A percentile compares a stretch with the other conserved stretches of the same genome.
These are phyloP conservation scores for Nothura maculosa DNA, from an alignment of 2,797 vertebrate species.

Conservation along the genomic window DNA sequence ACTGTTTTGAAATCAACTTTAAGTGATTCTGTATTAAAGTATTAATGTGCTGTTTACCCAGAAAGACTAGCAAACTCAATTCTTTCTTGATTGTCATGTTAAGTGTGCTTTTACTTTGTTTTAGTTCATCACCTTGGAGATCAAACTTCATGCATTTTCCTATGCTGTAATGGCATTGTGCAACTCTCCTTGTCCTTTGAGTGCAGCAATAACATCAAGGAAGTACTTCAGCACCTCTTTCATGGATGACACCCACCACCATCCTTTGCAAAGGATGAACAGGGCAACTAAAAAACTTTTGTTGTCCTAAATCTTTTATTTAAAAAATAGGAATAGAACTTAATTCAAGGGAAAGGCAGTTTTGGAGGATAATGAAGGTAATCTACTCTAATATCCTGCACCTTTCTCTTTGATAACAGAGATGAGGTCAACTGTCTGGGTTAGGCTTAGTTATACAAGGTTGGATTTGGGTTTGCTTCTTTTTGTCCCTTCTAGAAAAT, in stretches of 20 bases:
- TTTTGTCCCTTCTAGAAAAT: background rate
- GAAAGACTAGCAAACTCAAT: background rate
- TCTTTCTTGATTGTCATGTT: background rate
- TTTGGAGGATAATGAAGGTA: background rate
- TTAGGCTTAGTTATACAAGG: background rate
- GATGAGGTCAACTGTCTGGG: background rate
- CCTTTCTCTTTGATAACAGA: background rate
- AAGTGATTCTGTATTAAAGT: background rate
- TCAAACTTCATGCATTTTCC: background rate
- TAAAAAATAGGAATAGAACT: background rate
- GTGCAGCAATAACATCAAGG: background rate
- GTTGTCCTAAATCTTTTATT: background rate
- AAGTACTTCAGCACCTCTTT: background rate
- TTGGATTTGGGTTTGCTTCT: background rate
- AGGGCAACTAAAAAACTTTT: background rate
- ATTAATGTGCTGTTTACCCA: background rate
- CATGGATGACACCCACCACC: accelerated
- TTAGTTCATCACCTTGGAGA: background rate
- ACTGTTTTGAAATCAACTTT: background rate
- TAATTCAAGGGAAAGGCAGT: background rate
- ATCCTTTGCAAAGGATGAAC: background rate
- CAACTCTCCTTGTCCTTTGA: background rate
- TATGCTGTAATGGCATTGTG: background rate
- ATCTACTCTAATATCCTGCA: background rate
- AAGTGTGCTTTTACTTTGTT: background rate